Evolutionary conservation across 2,888 invertebrate genomes (phyloP), one percentile per base, ranked within the genome.

Genomic region (Rhopalosiphum nymphaeae): DNA sequence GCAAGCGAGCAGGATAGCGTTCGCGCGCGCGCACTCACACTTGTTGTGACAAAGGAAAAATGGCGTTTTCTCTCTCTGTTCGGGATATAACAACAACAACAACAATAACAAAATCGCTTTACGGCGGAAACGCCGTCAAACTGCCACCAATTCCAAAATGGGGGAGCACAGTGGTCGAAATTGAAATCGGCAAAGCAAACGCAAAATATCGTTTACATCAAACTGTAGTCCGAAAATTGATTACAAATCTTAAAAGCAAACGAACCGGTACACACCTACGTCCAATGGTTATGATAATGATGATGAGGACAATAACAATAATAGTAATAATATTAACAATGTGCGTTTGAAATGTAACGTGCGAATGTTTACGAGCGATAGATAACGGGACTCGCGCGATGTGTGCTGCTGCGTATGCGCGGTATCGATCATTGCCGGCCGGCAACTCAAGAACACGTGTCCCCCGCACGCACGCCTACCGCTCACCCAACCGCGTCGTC

Each of bases 401-500:
- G 57, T 56, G 56, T 61, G 57, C 53, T 29, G 49, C 46, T 85
- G 57, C 25, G 87, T 26, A 61, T 46, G 88, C 67, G 86, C 88
- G 53, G 93, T 93, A 93, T 89, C 84, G 89, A 89, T 93, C 84
- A 93, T 89, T 85, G 93, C 85, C 89, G 93, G 93, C 93, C 93
- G 93, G 89, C 85, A 46, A 89, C 84, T 93, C 57, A 57, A 5
- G 84, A 93, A 89, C 93, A 93, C 93, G 93, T 93, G 93, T 93
- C 78, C 93, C 93, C 89, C 93, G 67, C 87, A 36, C 92, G 87
- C 92, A 25, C 42, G 26, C 25, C n/a, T 21, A 3, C 91, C 84
- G 49, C 42, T 46, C n/a, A 10, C 4, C 36, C 11, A 36, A 56
- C 46, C 36, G 7, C 36, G 13, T 29, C 36, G 11, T 44, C 36